These are phyloP conservation scores for Calephelis nemesis DNA, from an alignment of 1,140 invertebrate species.

Conservation along the genomic window DNA sequence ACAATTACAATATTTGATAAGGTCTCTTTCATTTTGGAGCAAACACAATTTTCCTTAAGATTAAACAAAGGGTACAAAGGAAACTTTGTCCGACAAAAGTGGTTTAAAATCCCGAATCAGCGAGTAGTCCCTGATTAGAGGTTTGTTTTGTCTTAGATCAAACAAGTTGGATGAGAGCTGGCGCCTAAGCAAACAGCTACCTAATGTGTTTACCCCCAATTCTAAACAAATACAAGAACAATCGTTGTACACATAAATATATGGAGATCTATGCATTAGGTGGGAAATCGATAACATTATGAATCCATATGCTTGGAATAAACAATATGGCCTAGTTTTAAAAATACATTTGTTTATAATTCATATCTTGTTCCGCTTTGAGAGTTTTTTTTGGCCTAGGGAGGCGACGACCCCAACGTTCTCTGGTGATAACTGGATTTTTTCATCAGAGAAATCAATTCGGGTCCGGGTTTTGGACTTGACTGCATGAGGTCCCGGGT, in stretches of 20 bases:
- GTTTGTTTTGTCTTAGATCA: constrained; percentile 68
- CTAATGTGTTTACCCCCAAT: constrained; percentile 73
- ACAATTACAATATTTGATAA: constrained; percentile 18
- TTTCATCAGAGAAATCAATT: no score
- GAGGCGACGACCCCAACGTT: no score
- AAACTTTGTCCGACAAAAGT: constrained; percentile 33
- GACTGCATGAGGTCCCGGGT: no score
- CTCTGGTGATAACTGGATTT: no score
- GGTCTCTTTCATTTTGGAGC: constrained; percentile 19
- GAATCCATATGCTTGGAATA: constrained; percentile 6
- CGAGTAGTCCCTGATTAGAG: constrained; percentile 62
- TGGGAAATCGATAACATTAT: constrained; percentile 2
- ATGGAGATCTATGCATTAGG: constrained; percentile 3
- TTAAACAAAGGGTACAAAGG: constrained; percentile 25
- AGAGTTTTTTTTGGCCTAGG: no score
- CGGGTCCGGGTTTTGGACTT: no score
- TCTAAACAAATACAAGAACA: constrained; percentile 69
- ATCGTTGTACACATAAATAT: constrained; percentile 34
- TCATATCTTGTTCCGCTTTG: no score
- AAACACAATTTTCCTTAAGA: constrained; percentile 21
- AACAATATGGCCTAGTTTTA: constrained; percentile 1
- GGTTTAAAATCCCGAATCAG: constrained; percentile 56
- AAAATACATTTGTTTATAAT: background rate
- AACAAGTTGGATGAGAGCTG: constrained; percentile 55
- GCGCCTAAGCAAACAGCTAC: constrained; percentile 68